phyloP scores from a whole-genome alignment of 37 sponge, comb jelly and placozoan species.

The Chondrosia reniformis region DNA sequence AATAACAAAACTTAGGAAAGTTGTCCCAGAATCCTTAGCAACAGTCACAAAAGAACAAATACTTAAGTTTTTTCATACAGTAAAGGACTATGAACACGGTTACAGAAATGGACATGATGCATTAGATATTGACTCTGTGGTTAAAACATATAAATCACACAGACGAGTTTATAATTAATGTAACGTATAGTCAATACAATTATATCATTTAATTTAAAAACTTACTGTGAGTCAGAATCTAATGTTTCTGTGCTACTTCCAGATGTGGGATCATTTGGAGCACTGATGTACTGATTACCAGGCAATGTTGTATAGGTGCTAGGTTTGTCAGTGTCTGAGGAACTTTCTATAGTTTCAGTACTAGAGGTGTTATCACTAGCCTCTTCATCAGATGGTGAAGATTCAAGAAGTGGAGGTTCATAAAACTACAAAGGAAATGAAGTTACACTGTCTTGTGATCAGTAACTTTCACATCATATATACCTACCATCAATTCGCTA shows the following conservation, averaged over 20 bases:
- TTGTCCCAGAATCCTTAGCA: conserved; percentile 38
- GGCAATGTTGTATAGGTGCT: no score
- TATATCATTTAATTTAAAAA: neutral
- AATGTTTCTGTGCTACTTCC: neutral
- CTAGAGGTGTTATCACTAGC: no score
- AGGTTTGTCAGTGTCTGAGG: no score
- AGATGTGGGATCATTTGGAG: no score
- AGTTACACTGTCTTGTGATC: no score
- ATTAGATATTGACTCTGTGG: neutral
- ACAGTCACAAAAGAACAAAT: conserved; percentile 23
- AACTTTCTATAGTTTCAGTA: no score
- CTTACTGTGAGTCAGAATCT: neutral
- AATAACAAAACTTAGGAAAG: conserved; percentile 32
- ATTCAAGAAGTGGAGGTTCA: no score
- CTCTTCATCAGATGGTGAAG: no score
- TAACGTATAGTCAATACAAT: neutral
- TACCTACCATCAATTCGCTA: no score
- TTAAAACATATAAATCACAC: neutral
- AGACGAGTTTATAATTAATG: neutral
- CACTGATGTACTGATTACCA: no score
- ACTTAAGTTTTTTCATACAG: conserved; percentile 27
- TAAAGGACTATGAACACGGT: conserved; percentile 30
- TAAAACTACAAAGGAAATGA: no score
- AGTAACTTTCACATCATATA: no score
- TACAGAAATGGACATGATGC: conserved; percentile 29